Evolutionary conservation across 2,113 vertebrate species (phyloP).

Genomic region (human (Homo sapiens)): GRCh38 chr4:176818501-176819000

Average conservation of each 20-base stretch:
- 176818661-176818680: not conserved
- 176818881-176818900: conserved; percentile 13
- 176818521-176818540: not conserved
- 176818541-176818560: not conserved
- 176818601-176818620: not conserved
- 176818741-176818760: not conserved
- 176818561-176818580: not conserved
- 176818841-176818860: not conserved
- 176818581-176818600: not conserved
- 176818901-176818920: not conserved
- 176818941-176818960: not conserved
- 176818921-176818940: not conserved
- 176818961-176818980: not conserved
- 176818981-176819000: not conserved
- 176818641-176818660: not conserved
- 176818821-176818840: not conserved
- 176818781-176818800: not conserved
- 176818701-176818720: not conserved
- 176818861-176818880: conserved; percentile 19
- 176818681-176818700: not conserved
- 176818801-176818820: not conserved
- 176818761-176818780: not conserved
- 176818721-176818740: not conserved
- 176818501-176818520: not conserved
- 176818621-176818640: not conserved